Conservation (phyloP, 2,797 vertebrate genomes). For the Cuniculus paca region DNA sequence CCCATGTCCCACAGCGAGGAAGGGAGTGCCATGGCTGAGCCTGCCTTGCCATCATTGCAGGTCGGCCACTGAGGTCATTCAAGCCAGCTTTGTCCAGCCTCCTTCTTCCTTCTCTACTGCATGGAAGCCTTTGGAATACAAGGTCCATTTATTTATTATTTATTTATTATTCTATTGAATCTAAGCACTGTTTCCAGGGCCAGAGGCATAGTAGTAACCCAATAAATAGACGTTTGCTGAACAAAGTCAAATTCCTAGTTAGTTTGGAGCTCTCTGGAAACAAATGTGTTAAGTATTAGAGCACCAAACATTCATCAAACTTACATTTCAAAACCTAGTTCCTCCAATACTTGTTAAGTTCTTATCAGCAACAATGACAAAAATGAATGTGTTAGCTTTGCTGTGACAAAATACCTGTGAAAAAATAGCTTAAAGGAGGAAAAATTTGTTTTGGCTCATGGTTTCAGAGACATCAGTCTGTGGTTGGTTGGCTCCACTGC, state of each 20-base stretch:
- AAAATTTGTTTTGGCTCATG: not conserved
- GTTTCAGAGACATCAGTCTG: not conserved
- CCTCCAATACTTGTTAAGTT: conserved; percentile 39
- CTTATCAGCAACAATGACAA: not conserved
- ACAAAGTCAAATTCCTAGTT: not conserved
- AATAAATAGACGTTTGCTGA: not conserved
- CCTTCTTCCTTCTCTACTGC: not conserved
- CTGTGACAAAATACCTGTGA: not conserved
- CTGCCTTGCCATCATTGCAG: not conserved
- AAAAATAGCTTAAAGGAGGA: not conserved
- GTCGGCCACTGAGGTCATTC: not conserved
- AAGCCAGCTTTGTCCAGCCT: not conserved
- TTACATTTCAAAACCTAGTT: conserved; percentile 34
- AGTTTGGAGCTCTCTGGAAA: conserved; percentile 23
- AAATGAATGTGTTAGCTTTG: not conserved
- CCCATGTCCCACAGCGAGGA: not conserved
- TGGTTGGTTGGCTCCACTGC: not conserved
- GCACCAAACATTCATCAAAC: not conserved
- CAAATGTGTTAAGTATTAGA: not conserved
- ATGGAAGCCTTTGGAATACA: not conserved
- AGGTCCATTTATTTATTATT: too few relatives aligned
- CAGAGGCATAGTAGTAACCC: not conserved
- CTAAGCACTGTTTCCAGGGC: not conserved
- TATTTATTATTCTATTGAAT: conserved; percentile 33
- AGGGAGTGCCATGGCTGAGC: too few relatives aligned